Percentiles rank a stretch among this genome's conserved stretches.
These are phyloP conservation scores for Serripes groenlandicus DNA, from an alignment of 2,888 invertebrate genomes.

Conservation along the genomic window DNA sequence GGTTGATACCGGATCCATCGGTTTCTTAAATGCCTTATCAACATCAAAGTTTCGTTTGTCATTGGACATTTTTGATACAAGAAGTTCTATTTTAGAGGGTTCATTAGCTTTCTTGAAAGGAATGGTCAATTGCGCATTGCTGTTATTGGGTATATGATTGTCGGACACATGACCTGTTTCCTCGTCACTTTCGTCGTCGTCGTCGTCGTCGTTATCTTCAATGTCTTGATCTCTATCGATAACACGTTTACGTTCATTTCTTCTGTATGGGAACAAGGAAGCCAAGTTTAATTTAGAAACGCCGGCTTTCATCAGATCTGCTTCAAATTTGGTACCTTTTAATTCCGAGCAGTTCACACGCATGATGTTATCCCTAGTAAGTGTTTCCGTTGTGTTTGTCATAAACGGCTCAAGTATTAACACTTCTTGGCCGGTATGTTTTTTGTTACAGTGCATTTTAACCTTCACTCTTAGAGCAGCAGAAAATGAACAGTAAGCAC, in stretches of 20 bases:
- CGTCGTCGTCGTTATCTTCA: neutral
- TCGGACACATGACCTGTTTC: neutral
- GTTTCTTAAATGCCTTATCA: constrained; percentile 43
- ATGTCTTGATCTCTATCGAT: neutral
- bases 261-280: constrained; percentile 53
- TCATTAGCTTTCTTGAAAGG: constrained; percentile 18
- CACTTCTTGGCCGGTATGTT: constrained; percentile 40
- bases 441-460: constrained; percentile 64
- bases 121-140: neutral
- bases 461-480: constrained; percentile 60
- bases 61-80: neutral
- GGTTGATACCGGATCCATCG: constrained; percentile 28
- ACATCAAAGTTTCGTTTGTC: neutral
- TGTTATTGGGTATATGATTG: neutral
- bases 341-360: constrained; percentile 45
- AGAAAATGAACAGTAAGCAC: constrained; percentile 61
- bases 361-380: constrained; percentile 3
- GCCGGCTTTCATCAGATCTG: constrained; percentile 57
- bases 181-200: neutral
- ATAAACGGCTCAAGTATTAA: constrained; percentile 36
- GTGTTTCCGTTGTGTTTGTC: neutral
- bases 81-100: constrained; percentile 9
- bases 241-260: neutral
- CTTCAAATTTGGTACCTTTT: constrained; percentile 63
- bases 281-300: constrained; percentile 59